Conservation (phyloP, 2,113 vertebrate genomes). For the Carettochelys insculpta region DNA sequence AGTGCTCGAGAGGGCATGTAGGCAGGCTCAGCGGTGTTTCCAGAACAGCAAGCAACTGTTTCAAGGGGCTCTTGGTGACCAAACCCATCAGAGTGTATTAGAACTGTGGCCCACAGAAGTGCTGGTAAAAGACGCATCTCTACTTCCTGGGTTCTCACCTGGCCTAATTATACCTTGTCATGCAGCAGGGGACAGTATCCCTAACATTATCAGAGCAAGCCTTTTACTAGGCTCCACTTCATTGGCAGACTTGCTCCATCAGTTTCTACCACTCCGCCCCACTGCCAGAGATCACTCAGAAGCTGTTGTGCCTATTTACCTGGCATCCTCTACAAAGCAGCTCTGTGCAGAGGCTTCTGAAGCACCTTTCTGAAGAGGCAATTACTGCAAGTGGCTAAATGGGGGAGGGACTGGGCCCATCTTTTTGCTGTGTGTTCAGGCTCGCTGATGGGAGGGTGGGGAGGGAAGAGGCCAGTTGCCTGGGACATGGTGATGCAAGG, state of each 20-base stretch:
- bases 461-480: no score
- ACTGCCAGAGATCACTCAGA: background rate
- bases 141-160: background rate
- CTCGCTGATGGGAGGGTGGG: no score
- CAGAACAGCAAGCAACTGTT: no score
- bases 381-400: background rate
- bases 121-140: slow-evolving; percentile 14
- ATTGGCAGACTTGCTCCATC: background rate
- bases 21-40: no score
- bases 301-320: background rate
- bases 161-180: background rate
- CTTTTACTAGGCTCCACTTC: background rate
- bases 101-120: background rate
- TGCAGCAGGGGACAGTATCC: background rate
- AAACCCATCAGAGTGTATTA: background rate
- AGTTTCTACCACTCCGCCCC: background rate
- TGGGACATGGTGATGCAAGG: no score
- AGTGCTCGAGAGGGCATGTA: no score
- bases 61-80: no score
- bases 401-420: background rate
- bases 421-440: background rate
- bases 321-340: background rate
- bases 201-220: background rate
- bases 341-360: background rate
- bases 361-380: background rate